Evolutionary conservation across 2,888 invertebrate genomes (phyloP).

Genomic region (Nephrotoma flavescens): DNA sequence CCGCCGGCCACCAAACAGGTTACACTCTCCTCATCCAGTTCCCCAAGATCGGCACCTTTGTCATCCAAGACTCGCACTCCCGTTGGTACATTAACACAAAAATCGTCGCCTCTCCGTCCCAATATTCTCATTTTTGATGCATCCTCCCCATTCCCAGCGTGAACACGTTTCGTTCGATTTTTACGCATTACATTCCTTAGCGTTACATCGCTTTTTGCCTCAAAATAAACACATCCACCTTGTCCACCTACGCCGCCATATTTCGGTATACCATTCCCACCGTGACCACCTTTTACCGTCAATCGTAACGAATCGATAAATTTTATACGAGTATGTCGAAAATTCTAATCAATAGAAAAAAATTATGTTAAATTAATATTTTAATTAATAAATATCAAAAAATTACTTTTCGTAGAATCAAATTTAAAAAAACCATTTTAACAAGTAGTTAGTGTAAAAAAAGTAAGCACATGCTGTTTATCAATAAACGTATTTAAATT

Average conservation of each 20-base stretch:
- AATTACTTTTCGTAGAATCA: neutral
- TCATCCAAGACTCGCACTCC: conserved; percentile 65
- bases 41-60: conserved; percentile 36
- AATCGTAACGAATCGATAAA: conserved; percentile 73
- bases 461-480: neutral
- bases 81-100: conserved; percentile 59
- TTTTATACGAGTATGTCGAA: conserved; percentile 14
- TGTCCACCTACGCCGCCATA: conserved; percentile 84
- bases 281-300: conserved; percentile 68
- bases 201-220: conserved; percentile 45
- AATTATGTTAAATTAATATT: neutral
- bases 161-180: conserved; percentile 44
- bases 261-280: conserved; percentile 54
- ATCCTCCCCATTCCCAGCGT: conserved; percentile 57
- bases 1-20: conserved; percentile 62
- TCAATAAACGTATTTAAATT: too few relatives aligned
- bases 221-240: conserved; percentile 72
- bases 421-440: conserved; percentile 1
- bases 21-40: conserved; percentile 53
- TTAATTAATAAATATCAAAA: neutral
- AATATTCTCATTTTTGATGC: conserved; percentile 59
- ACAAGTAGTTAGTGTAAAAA: neutral
- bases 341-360: neutral
- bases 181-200: conserved; percentile 37
- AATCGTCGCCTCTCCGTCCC: conserved; percentile 57